Evolutionary conservation across 2,113 vertebrate species (phyloP), one percentile per base, ranked within the genome.

Genomic region (Semicossyphus pulcher): DNA sequence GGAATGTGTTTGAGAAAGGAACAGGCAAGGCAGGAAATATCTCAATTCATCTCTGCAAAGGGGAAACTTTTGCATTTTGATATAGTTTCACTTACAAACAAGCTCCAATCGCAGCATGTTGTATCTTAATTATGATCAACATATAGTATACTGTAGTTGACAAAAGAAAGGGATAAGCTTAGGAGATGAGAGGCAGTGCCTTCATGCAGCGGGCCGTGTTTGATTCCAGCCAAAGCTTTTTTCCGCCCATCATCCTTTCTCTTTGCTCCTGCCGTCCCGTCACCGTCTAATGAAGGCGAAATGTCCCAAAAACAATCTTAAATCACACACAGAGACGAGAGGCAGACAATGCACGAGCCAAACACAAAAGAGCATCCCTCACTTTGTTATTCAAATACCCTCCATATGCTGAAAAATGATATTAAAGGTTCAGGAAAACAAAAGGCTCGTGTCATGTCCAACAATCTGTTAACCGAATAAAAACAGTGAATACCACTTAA

Each of bases 341-440:
- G 18, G 45, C 60, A 36, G 7, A 39, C 32, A 34, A 71, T 29
- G 45, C 29, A 42, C 5, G 32, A 77, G 23, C 45, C 37, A 45
- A 60, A 56, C 53, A 73, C 54, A 76, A 72, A 72, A 54, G 65
- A 54, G 39, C 29, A 34, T 2, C 32, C 31, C 44, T 32, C 11
- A 37, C 41, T 79, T 60, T 69, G 76, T 48, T 56, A 11, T 70
- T 59, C 7, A 9, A 21, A 48, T 42, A 54, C 28, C 7, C n/a
- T 23, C 52, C 34, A 83, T 18, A 64, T 45, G 56, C 53, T 44
- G 10, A 26, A 68, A 52, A 48, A 54, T 7, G 2, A 51, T 25
- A 53, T 37, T 48, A 6, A 32, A 44, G 56, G 51, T 29, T 72
- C 20, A 63, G 25, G 4, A 53, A 76, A 63, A 41, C 9, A 67